A percentile compares a stretch with the other conserved stretches of the same genome.
Evolutionary conservation across 2,797 vertebrate species (phyloP).

Genomic region (Naso thynnoides): DNA sequence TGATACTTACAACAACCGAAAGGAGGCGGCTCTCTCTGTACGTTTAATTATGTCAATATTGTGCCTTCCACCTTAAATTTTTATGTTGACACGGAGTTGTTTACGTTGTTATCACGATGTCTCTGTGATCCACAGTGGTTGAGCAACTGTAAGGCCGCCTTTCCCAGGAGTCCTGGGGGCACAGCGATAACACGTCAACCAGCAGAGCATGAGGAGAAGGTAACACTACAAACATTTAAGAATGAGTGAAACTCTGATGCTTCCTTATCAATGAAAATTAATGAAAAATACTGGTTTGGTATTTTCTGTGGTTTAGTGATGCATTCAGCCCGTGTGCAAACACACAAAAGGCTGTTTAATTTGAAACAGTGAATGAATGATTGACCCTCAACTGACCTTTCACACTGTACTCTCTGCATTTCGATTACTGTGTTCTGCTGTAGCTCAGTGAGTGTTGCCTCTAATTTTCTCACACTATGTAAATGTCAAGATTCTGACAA

Average conservation of each 20-base stretch:
- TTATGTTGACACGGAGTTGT: neutral
- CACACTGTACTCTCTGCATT: slow-evolving; percentile 77
- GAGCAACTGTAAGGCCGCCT: slow-evolving; percentile 92
- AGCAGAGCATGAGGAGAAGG: slow-evolving; percentile 93
- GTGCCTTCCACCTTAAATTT: neutral
- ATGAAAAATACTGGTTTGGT: slow-evolving; percentile 20
- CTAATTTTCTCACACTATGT: slow-evolving; percentile 64
- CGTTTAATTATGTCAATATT: slow-evolving; percentile 40
- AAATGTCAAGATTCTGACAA: slow-evolving; percentile 51
- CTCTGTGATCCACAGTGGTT: slow-evolving; percentile 88
- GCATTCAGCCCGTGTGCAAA: neutral
- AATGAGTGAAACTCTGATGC: neutral
- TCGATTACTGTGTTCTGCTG: slow-evolving; percentile 79
- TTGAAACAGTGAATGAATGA: slow-evolving; percentile 16
- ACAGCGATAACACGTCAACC: slow-evolving; percentile 91
- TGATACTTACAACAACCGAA: slow-evolving; percentile 97
- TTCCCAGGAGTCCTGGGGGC: slow-evolving; percentile 87
- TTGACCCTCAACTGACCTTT: slow-evolving; percentile 73
- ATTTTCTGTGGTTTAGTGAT: slow-evolving; percentile 24
- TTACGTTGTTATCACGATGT: neutral
- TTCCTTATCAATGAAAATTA: neutral
- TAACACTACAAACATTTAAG: slow-evolving; percentile 70
- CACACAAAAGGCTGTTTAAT: slow-evolving; percentile 6
- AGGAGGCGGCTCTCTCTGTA: slow-evolving; percentile 94
- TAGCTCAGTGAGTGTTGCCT: slow-evolving; percentile 86